Evolutionary conservation across 2,113 vertebrate genomes (phyloP).

Genomic region (Tapirus terrestris): DNA sequence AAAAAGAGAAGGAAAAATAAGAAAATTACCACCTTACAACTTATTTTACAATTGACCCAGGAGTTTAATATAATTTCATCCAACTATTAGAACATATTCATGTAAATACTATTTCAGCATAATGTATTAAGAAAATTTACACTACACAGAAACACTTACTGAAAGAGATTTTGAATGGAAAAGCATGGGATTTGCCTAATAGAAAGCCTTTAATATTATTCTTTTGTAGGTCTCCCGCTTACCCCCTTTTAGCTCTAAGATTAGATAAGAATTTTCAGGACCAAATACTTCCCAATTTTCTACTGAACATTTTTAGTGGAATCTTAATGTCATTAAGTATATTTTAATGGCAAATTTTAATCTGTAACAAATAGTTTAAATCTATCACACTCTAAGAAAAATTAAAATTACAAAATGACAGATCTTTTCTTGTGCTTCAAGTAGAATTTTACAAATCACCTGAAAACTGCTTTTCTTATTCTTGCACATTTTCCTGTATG

Average conservation of each 20-base stretch:
- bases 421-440: slow-evolving; percentile 6
- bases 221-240: neutral
- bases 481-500: neutral
- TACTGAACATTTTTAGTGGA: slow-evolving; percentile 8
- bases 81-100: neutral
- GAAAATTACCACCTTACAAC: slow-evolving; percentile 3
- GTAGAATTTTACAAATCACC: slow-evolving; percentile 13
- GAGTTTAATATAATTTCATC: neutral
- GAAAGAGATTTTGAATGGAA: neutral
- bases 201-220: neutral
- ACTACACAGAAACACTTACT: neutral
- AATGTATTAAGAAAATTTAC: neutral
- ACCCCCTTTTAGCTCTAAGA: neutral
- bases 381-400: neutral
- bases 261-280: slow-evolving; percentile 19
- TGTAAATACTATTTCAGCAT: neutral
- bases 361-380: neutral
- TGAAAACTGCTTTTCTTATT: slow-evolving; percentile 25
- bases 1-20: neutral
- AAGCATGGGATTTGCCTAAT: neutral
- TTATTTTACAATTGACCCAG: neutral
- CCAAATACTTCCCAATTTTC: neutral
- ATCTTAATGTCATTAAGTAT: neutral
- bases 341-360: neutral
- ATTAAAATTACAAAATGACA: neutral